phyloP scores from a whole-genome alignment of 2,888 invertebrate genomes.

The Penaeus monodon region DNA sequence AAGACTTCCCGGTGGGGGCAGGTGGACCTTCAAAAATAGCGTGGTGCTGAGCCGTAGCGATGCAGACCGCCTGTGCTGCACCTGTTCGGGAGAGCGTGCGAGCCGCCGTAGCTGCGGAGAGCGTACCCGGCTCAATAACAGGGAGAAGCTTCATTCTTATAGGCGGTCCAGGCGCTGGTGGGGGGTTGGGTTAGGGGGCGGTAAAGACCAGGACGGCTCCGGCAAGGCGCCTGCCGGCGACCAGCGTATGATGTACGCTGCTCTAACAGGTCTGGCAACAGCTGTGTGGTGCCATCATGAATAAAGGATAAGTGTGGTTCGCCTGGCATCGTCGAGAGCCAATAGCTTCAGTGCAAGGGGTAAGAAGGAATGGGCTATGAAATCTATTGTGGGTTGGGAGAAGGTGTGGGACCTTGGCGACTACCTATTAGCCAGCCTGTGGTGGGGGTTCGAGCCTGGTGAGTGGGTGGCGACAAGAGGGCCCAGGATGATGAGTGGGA shows the following conservation, averaged over 20 bases:
- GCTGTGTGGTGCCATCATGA: slow-evolving; percentile 39
- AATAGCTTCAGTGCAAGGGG: not conserved
- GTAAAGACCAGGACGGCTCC: slow-evolving; percentile 21
- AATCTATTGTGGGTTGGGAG: slow-evolving; percentile 5
- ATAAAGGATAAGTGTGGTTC: slow-evolving; percentile 35
- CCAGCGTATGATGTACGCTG: slow-evolving; percentile 38
- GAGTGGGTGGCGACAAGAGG: slow-evolving; percentile 15
- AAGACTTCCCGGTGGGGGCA: not conserved
- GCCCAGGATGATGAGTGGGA: slow-evolving; percentile 1
- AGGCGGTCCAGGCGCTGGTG: slow-evolving; percentile 32
- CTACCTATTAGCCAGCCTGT: not conserved
- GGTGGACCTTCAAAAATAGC: not conserved
- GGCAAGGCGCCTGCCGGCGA: slow-evolving; percentile 33
- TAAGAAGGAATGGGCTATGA: not conserved
- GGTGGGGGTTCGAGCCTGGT: slow-evolving; percentile 4
- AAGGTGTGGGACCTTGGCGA: slow-evolving; percentile 27
- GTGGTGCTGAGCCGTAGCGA: slow-evolving; percentile 9
- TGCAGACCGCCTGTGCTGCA: slow-evolving; percentile 9
- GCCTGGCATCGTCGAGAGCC: slow-evolving; percentile 9
- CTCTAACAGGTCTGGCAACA: slow-evolving; percentile 24
- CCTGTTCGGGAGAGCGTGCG: slow-evolving; percentile 40
- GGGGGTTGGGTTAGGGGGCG: slow-evolving; percentile 11
- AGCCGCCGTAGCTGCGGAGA: slow-evolving; percentile 30
- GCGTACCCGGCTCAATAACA: slow-evolving; percentile 47
- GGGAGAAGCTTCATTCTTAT: slow-evolving; percentile 46